phyloP scores from a whole-genome alignment of 1,140 invertebrate species.

The Ooceraea biroi region DNA sequence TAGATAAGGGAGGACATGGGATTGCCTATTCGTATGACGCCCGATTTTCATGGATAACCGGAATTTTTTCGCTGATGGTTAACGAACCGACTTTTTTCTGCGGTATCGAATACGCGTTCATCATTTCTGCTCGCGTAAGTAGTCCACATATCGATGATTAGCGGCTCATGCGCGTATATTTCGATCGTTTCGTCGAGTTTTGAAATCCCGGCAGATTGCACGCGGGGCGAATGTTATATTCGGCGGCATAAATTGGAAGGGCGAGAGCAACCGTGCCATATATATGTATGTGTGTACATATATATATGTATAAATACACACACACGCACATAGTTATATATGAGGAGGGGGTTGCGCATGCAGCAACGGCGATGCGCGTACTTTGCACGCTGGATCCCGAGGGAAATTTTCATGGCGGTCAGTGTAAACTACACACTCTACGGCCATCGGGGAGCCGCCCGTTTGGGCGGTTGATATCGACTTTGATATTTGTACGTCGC shows the following conservation, averaged over 20 bases:
- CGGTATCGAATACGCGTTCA: slow-evolving; percentile 4
- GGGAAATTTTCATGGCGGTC: slow-evolving; percentile 82
- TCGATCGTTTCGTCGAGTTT: slow-evolving; percentile 55
- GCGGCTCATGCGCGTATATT: not conserved
- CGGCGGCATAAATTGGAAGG: slow-evolving; percentile 62
- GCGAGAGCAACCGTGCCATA: not conserved
- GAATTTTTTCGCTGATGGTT: not conserved
- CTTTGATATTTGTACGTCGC: slow-evolving; percentile 51
- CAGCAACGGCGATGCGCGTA: slow-evolving; percentile 45
- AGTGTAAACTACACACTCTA: slow-evolving; percentile 71
- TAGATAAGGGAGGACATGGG: not conserved
- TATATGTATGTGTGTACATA: not conserved
- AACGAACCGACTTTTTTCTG: not conserved
- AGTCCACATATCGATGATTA: slow-evolving; percentile 47
- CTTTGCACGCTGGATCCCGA: slow-evolving; percentile 64
- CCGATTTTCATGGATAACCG: not conserved
- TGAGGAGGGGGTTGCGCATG: not conserved
- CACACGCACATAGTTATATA: too few relatives aligned
- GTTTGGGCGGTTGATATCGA: slow-evolving; percentile 36
- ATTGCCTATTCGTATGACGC: not conserved
- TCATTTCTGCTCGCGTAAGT: slow-evolving; percentile 18
- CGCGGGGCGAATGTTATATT: slow-evolving; percentile 64
- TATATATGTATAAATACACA: too few relatives aligned
- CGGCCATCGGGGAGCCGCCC: slow-evolving; percentile 25
- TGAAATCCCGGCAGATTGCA: slow-evolving; percentile 50